Evolutionary conservation across 2,113 vertebrate species (phyloP).

Genomic region (Clarias magur): DNA sequence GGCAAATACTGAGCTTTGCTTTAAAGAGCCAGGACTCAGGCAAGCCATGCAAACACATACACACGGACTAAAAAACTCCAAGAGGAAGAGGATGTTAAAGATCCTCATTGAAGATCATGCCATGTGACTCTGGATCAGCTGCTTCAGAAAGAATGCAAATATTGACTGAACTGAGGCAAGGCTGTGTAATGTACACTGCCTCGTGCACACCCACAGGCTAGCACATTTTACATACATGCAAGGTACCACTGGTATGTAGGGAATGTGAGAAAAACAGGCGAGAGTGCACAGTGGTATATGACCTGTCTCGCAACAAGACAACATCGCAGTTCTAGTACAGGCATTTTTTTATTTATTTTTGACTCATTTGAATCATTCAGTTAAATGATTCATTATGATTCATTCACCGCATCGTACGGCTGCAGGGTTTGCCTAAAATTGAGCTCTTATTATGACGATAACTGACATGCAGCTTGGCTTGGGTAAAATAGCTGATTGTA

Average conservation of each 20-base stretch:
- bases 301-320: conserved; percentile 34
- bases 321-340: too few species aligned
- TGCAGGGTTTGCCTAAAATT: not conserved
- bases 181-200: conserved; percentile 1
- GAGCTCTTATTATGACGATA: not conserved
- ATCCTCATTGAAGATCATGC: conserved; percentile 3
- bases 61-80: not conserved
- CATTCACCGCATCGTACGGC: not conserved
- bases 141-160: conserved; percentile 39
- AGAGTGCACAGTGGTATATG: conserved; percentile 46
- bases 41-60: not conserved
- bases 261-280: conserved; percentile 55
- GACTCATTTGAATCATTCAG: too few species aligned
- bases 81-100: conserved; percentile 10
- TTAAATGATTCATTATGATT: not conserved
- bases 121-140: conserved; percentile 22
- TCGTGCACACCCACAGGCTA: not conserved
- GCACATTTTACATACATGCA: not conserved
- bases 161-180: conserved; percentile 16
- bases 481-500: not conserved
- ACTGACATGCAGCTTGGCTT: not conserved
- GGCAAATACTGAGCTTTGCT: not conserved
- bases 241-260: conserved; percentile 49
- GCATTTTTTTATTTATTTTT: not conserved
- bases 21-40: not conserved